Evolutionary conservation across 2,797 vertebrate genomes (phyloP), one percentile per base, ranked within the genome.

Genomic region (Pangasius mekongensis): DNA sequence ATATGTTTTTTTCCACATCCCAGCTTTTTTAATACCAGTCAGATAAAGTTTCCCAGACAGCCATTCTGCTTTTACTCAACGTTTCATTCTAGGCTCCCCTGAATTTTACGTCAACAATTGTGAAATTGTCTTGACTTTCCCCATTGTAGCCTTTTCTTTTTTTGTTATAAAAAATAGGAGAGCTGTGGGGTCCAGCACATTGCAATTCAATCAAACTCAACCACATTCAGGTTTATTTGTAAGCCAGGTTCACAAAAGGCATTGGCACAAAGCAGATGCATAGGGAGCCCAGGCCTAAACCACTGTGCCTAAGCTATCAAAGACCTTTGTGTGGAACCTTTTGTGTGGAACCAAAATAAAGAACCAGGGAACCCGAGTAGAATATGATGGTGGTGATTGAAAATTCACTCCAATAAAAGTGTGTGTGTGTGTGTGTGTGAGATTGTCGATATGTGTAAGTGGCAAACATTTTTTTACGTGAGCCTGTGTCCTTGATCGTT

Each of bases 201-300:
- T 86, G 85, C 56, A 83, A 87, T 90, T 88, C 87, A 85, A 56
- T 89, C 49, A 85, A 85, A 89, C 76, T 73, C 62, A 64, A 27
- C 76, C 85, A 71, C 85, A 85, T 89, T 87, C 60, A 89, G 83
- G 82, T 87, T 87, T 74, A 69, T 76, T 90, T 86, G 64, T 88
- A 83, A 88, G 83, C 33, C 77, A 85, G 52, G 60, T 74, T 88
- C 43, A 71, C 91, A 89, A 73, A 78, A 73, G 67, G 58, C 18
- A 87, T 87, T 89, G 84, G 78, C 43, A 80, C 73, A 80, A 85
- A 87, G 73, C 71, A 84, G 86, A 71, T 83, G 43, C 74, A 60
- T 54, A 87, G 86, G 69, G 56, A 89, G 62, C 83, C 47, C 47
- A 80, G 87, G 56, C 36, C 71, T 85, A 82, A 69, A 89, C 52